A percentile compares a stretch with the other conserved stretches of the same genome.
These are phyloP conservation scores for Dolichotis patagonum DNA, from an alignment of 2,113 vertebrate genomes.

Conservation along the genomic window DNA sequence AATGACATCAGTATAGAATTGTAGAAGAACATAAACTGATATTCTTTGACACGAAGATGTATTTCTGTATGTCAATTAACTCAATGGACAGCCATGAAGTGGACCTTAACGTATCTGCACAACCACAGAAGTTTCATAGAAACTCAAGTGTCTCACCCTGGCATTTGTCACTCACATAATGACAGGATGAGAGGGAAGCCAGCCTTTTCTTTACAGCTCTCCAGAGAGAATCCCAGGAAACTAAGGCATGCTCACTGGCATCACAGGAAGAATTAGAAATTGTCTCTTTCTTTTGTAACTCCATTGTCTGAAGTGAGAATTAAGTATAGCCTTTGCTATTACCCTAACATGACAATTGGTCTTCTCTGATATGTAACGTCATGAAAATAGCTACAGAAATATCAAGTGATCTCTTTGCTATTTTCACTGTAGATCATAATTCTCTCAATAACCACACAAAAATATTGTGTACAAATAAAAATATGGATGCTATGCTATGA, in stretches of 20 bases:
- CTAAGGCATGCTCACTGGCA: neutral
- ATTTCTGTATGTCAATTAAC: neutral
- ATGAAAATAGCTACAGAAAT: constrained; percentile 25
- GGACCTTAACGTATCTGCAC: neutral
- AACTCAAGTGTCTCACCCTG: neutral
- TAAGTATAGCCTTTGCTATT: neutral
- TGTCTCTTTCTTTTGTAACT: constrained; percentile 32
- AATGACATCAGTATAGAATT: constrained; percentile 30
- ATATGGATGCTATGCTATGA: neutral
- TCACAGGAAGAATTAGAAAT: constrained; percentile 47
- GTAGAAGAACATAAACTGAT: constrained; percentile 32
- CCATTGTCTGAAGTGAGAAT: neutral
- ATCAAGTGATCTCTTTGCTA: neutral
- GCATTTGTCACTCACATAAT: constrained; percentile 47
- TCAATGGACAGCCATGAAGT: neutral
- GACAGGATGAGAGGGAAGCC: neutral
- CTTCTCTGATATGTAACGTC: neutral
- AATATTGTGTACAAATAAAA: neutral
- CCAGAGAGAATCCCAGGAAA: constrained; percentile 26
- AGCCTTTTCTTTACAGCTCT: constrained; percentile 36
- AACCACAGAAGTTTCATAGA: neutral
- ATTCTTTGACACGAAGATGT: constrained; percentile 9
- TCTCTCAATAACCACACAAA: neutral
- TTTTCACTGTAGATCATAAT: neutral
- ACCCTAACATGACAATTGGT: neutral